These are phyloP conservation scores for Troides oblongomaculatus DNA, from an alignment of 2,888 invertebrate genomes.

Conservation along the genomic window DNA sequence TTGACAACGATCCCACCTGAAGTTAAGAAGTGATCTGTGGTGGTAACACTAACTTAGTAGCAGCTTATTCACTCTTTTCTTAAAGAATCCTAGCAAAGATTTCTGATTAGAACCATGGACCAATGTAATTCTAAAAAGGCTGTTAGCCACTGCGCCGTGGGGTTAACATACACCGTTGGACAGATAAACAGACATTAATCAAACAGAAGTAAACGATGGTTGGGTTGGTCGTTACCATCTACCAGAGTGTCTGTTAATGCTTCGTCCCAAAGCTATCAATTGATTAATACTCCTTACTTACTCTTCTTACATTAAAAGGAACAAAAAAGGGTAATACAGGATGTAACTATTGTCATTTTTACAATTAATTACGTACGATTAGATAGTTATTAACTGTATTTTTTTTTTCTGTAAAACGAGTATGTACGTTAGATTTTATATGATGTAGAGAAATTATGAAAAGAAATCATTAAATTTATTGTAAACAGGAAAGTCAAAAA, in stretches of 20 bases:
- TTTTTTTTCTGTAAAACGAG: background rate
- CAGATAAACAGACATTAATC: background rate
- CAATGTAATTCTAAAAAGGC: too few species aligned
- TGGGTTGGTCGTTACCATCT: background rate
- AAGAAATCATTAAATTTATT: too few species aligned
- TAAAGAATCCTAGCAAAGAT: too few species aligned
- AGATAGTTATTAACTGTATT: background rate
- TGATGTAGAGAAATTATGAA: too few species aligned
- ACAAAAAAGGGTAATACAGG: background rate
- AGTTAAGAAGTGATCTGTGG: too few species aligned
- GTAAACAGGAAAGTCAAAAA: too few species aligned
- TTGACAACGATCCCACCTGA: too few species aligned
- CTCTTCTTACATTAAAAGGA: background rate
- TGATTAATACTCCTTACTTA: background rate
- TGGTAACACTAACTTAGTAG: background rate
- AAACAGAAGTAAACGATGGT: background rate
- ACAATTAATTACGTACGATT: background rate
- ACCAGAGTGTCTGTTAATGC: slow-evolving; percentile 1
- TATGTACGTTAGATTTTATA: too few species aligned
- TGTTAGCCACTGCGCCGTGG: too few species aligned
- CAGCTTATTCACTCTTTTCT: background rate
- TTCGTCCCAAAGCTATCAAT: background rate
- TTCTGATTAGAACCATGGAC: too few species aligned
- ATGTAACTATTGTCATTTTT: background rate
- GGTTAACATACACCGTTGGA: background rate